These are phyloP conservation scores for Eupithecia subfuscata DNA, from an alignment of 2,888 invertebrate species.

Conservation along the genomic window DNA sequence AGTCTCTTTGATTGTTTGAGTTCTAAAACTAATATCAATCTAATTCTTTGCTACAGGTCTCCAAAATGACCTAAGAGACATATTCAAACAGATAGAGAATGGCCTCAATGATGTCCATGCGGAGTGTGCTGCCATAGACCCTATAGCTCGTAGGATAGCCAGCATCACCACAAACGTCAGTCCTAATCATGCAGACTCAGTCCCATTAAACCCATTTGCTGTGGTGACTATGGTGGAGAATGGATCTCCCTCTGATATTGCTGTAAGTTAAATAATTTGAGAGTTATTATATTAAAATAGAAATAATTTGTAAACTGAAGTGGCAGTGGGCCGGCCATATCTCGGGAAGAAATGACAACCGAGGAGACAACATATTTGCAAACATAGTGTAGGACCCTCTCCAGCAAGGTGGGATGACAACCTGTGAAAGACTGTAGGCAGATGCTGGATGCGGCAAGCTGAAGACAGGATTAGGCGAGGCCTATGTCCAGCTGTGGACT, in stretches of 20 bases:
- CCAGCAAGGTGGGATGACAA: no score
- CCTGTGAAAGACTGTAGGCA: no score
- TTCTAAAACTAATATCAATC: neutral
- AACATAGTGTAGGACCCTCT: no score
- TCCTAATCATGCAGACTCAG: constrained; percentile 24
- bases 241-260: constrained; percentile 92
- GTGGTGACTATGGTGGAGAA: constrained; percentile 88
- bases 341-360: no score
- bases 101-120: constrained; percentile 87
- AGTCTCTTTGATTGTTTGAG: no score
- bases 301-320: no score
- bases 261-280: constrained; percentile 83
- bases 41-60: constrained; percentile 18
- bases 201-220: constrained; percentile 79
- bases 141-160: neutral
- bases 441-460: no score
- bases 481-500: no score
- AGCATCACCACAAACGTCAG: neutral
- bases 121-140: constrained; percentile 51
- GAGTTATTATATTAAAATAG: neutral
- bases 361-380: no score
- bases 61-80: constrained; percentile 22
- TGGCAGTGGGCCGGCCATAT: no score
- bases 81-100: constrained; percentile 67
- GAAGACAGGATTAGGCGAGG: no score